phyloP scores from a whole-genome alignment of 2,888 invertebrate genomes.

The Leucozona laternaria region DNA sequence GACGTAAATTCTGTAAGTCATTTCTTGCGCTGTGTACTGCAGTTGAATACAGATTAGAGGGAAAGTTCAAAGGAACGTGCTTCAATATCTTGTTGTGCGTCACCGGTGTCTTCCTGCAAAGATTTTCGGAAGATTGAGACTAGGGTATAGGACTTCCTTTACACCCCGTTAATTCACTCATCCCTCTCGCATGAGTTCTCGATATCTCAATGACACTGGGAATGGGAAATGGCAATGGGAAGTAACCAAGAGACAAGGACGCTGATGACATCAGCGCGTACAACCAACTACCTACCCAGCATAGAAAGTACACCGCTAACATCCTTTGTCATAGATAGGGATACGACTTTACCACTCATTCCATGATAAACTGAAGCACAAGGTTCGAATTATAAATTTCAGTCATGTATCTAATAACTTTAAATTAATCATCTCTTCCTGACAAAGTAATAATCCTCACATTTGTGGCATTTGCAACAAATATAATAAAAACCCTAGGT shows the following conservation, averaged over 20 bases:
- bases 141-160: slow-evolving; percentile 47
- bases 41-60: slow-evolving; percentile 70
- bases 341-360: slow-evolving; percentile 39
- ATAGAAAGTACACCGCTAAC: slow-evolving; percentile 34
- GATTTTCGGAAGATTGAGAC: slow-evolving; percentile 60
- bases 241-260: slow-evolving; percentile 27
- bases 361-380: slow-evolving; percentile 37
- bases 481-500: neutral
- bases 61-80: slow-evolving; percentile 73
- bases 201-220: slow-evolving; percentile 66
- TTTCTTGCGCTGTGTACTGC: slow-evolving; percentile 51
- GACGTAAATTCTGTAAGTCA: slow-evolving; percentile 53
- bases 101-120: slow-evolving; percentile 48
- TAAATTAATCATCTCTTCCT: slow-evolving; percentile 84
- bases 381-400: slow-evolving; percentile 82
- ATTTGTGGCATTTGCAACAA: slow-evolving; percentile 72
- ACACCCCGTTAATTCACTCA: slow-evolving; percentile 69
- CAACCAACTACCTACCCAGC: slow-evolving; percentile 54
- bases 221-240: slow-evolving; percentile 24
- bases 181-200: slow-evolving; percentile 68
- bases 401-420: slow-evolving; percentile 84
- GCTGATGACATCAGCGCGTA: slow-evolving; percentile 55
- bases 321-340: slow-evolving; percentile 45
- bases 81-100: slow-evolving; percentile 66
- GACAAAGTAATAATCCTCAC: slow-evolving; percentile 78